Base-by-base conservation (phyloP, 2,888 invertebrate genomes). In the Ypsolopha sequella region DNA sequence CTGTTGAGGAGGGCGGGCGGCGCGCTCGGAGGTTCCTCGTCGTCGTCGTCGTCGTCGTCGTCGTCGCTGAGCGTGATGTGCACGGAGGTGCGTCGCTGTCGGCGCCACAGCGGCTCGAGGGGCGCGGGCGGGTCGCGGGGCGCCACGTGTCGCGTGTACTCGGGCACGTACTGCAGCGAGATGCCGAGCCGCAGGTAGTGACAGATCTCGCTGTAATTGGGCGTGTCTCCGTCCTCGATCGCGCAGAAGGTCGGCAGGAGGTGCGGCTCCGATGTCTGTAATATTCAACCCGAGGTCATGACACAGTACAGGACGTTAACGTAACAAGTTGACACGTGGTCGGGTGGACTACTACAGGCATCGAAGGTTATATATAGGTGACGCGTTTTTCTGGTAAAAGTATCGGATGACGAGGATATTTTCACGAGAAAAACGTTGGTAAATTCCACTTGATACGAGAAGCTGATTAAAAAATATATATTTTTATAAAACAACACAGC, bases 221-320 rank as follows among this genome's bases (percentile, higher is more conserved):
- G 84, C 68, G 84, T 75, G 60, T 56, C 75, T 59, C 84, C 88
- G 61, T 50, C 55, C 78, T 89, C 89, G 55, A 89, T 73, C 73
- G 87, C 88, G 55, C 64, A 68, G 76, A 88, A 89, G 58, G 74
- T 71, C 64, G 89, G 89, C 67, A 69, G 82, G 67, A 88, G 78
- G 76, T 88, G 81, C 59, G 76, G 61, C 66, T 77, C 79, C 65
- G 65, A 60, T 61, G 68, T 64, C 81, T 79, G 81, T 70, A 76
- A 78, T 59, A 61, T 56, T 54, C 60, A 55, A 59, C 53, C 58
- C 58, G 54, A 43, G 38, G n/a, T n/a, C 8, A 10, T 6, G 2
- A 24, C 24, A 24, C 24, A 24, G 24, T 2, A 24, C 24, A 24
- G 24, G 4, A 24, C 38, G 38, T 10, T 38, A 2, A 6, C 8